Evolutionary conservation across 1,140 invertebrate species (phyloP).

Genomic region (Cherax quadricarinatus): DNA sequence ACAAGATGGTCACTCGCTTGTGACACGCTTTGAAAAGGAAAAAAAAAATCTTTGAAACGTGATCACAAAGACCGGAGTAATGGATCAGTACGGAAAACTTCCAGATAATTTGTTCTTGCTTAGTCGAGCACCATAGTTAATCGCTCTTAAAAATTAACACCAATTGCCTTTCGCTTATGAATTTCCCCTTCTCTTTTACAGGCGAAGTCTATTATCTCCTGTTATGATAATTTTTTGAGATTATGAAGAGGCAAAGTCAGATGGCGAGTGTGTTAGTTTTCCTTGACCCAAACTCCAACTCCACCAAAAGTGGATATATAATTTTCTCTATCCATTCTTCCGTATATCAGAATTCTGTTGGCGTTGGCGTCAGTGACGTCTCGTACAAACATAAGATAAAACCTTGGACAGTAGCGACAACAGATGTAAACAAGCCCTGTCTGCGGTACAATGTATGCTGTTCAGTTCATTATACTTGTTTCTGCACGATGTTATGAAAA

Average conservation of each 20-base stretch:
- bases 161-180: not conserved
- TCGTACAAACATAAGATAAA: no score
- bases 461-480: no score
- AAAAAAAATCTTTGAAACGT: not conserved
- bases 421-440: no score
- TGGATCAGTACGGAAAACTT: not conserved
- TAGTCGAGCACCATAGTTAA: not conserved
- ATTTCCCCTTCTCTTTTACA: not conserved
- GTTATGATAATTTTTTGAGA: not conserved
- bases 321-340: not conserved
- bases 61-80: not conserved
- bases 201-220: not conserved
- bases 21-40: not conserved
- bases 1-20: constrained; percentile 6
- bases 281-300: no score
- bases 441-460: no score
- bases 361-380: not conserved
- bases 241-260: not conserved
- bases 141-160: not conserved
- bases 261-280: no score
- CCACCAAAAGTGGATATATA: not conserved
- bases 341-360: not conserved
- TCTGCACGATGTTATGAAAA: no score
- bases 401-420: no score
- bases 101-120: not conserved